These are phyloP conservation scores for Xestobium rufovillosum DNA, from an alignment of 2,888 invertebrate species.

Conservation along the genomic window DNA sequence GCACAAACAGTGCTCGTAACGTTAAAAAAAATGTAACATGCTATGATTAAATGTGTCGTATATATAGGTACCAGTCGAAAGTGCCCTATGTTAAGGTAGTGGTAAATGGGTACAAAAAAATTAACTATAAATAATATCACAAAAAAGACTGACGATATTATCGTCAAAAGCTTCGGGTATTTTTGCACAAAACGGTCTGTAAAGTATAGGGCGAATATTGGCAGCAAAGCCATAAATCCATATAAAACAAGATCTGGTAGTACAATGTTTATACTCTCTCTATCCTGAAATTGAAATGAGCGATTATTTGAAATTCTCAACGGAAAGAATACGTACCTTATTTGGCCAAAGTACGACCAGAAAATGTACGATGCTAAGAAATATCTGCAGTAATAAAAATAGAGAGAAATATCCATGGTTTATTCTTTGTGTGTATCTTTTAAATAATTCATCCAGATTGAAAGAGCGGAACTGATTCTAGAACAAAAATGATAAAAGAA, in stretches of 20 bases:
- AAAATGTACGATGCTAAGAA: constrained; percentile 59
- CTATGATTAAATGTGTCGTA: constrained; percentile 63
- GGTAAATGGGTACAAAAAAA: constrained; percentile 58
- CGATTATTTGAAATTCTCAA: not conserved
- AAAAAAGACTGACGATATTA: constrained; percentile 40
- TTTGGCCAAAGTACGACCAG: constrained; percentile 34
- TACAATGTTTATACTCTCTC: constrained; percentile 16
- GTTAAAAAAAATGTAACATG: constrained; percentile 78
- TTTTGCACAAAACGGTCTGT: constrained; percentile 38
- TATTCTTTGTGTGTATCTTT: constrained; percentile 67
- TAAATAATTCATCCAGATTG: constrained; percentile 66
- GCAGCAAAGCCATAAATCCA: constrained; percentile 40
- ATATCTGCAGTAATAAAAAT: constrained; percentile 61
- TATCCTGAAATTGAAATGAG: not conserved
- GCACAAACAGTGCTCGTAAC: constrained; percentile 66
- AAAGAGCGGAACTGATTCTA: constrained; percentile 72
- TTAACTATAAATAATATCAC: constrained; percentile 49
- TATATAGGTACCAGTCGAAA: constrained; percentile 66
- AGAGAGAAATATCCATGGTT: constrained; percentile 71
- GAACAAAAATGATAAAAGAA: constrained; percentile 31
- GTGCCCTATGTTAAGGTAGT: constrained; percentile 40
- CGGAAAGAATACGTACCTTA: constrained; percentile 23
- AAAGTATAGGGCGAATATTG: constrained; percentile 44
- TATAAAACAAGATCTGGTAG: constrained; percentile 45
- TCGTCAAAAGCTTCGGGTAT: constrained; percentile 20